Conservation (phyloP, 2,113 vertebrate species). For the Solea solea region DNA sequence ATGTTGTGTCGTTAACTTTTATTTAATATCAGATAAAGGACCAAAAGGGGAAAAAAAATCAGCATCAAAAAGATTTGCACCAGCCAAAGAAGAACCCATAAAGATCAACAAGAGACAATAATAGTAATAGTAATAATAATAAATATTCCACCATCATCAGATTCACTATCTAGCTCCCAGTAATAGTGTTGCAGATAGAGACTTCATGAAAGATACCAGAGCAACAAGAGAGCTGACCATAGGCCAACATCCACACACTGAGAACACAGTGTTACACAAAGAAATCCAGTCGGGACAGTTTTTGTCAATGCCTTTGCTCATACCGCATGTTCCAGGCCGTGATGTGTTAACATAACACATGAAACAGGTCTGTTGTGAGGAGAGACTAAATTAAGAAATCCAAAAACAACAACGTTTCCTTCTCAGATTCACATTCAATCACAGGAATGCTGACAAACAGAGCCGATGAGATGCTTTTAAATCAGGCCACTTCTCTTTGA, state of each 20-base stretch:
- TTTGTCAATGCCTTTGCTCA: background rate
- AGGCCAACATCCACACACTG: background rate
- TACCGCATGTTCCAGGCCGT: background rate
- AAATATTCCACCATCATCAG: too few relatives aligned
- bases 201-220: too few relatives aligned
- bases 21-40: too few relatives aligned
- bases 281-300: constrained; percentile 62
- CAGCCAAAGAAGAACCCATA: too few relatives aligned
- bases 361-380: constrained; percentile 30
- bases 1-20: too few relatives aligned
- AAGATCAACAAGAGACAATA: too few relatives aligned
- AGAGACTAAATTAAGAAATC: background rate
- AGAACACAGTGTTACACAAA: constrained; percentile 1
- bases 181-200: too few relatives aligned
- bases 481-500: constrained; percentile 17
- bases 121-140: too few relatives aligned
- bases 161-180: too few relatives aligned
- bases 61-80: too few relatives aligned
- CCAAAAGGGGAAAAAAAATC: too few relatives aligned
- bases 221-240: background rate
- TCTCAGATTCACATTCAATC: too few relatives aligned
- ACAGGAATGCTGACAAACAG: background rate
- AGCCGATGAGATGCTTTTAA: constrained; percentile 7
- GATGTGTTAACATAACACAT: constrained; percentile 8
- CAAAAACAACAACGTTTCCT: constrained; percentile 9